Conservation (phyloP, 1,140 invertebrate species). For the Linepithema humile region DNA sequence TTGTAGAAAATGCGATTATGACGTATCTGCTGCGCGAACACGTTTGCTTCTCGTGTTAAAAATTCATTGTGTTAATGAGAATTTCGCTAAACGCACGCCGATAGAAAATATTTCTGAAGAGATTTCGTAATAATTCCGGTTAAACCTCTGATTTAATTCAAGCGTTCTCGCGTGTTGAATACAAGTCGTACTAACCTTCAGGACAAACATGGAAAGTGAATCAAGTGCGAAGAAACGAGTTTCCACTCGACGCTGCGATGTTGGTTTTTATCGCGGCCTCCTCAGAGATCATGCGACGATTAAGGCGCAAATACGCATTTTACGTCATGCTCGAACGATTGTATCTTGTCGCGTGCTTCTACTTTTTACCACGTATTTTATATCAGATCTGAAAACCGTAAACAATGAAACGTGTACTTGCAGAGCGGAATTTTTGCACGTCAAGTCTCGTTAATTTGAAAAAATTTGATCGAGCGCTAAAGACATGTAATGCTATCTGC, state of each 20-base stretch:
- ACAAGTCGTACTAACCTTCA: neutral
- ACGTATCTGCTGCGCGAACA: no score
- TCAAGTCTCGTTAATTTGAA: neutral
- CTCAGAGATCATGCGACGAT: constrained; percentile 1
- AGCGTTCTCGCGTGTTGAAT: neutral
- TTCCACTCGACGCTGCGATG: constrained; percentile 22
- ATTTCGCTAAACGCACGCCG: neutral
- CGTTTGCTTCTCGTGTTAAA: no score
- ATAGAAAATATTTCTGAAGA: neutral
- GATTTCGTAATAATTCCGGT: neutral
- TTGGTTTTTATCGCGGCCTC: constrained; percentile 24
- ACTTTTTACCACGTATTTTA: neutral
- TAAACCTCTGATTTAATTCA: neutral
- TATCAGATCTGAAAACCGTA: constrained; percentile 4
- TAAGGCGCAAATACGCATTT: constrained; percentile 19
- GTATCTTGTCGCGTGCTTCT: constrained; percentile 9
- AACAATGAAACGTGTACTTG: neutral
- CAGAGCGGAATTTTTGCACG: neutral
- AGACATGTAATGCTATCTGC: neutral
- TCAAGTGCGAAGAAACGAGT: constrained; percentile 55
- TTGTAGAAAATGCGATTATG: neutral
- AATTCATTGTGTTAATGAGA: neutral
- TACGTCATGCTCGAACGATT: neutral
- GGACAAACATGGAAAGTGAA: constrained; percentile 58
- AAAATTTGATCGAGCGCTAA: neutral